Percentiles rank a stretch among this genome's conserved stretches.
Evolutionary conservation across 2,888 invertebrate genomes (phyloP).

Genomic region (Camptogramma bilineatum): DNA sequence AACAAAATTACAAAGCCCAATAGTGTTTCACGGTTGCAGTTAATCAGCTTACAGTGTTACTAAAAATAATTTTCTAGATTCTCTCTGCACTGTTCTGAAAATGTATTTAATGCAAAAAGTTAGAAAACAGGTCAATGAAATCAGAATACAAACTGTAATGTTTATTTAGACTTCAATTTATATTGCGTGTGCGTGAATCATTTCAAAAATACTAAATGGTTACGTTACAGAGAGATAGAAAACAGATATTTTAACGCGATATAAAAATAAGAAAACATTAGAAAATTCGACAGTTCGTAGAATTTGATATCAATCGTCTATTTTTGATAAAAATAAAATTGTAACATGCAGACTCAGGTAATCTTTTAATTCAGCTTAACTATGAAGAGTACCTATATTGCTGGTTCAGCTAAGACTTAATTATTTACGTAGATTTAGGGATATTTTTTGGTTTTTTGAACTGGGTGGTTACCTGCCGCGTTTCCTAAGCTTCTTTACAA

Average conservation of each 20-base stretch:
- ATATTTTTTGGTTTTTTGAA: too few relatives aligned
- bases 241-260: slow-evolving; percentile 18
- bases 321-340: neutral
- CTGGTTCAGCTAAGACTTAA: too few relatives aligned
- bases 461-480: too few relatives aligned
- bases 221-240: slow-evolving; percentile 18
- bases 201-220: slow-evolving; percentile 18
- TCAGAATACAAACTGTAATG: slow-evolving; percentile 8
- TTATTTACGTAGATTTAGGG: too few relatives aligned
- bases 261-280: slow-evolving; percentile 14
- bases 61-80: too few relatives aligned
- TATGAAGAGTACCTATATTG: too few relatives aligned
- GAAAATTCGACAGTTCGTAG: slow-evolving; percentile 11
- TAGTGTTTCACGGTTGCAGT: too few relatives aligned
- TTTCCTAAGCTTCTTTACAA: too few relatives aligned
- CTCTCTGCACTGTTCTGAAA: neutral
- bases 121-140: slow-evolving; percentile 12
- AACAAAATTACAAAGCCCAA: too few relatives aligned
- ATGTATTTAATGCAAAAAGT: slow-evolving; percentile 3
- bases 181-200: slow-evolving; percentile 19
- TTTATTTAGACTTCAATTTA: slow-evolving; percentile 19
- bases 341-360: neutral
- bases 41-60: too few relatives aligned
- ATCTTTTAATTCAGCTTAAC: too few relatives aligned
- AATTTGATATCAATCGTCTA: neutral